Evolutionary conservation across 2,113 vertebrate species (phyloP).

Genomic region (Pollachius pollachius): DNA sequence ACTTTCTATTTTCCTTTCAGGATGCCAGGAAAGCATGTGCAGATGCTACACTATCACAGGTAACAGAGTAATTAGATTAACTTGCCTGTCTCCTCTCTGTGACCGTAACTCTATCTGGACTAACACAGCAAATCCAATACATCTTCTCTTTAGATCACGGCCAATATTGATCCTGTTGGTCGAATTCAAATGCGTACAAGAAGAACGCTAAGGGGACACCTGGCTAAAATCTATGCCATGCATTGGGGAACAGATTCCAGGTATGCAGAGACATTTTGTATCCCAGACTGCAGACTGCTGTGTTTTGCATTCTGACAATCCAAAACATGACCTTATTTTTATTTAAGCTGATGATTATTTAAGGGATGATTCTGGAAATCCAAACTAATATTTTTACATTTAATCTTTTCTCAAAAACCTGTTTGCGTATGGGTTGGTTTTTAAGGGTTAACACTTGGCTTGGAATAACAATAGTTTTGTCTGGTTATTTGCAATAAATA

Average conservation of each 20-base stretch:
- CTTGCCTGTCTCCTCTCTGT: neutral
- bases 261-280: constrained; percentile 55
- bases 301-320: neutral
- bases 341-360: neutral
- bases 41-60: constrained; percentile 97
- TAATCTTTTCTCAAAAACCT: neutral
- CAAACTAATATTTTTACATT: no score
- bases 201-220: constrained; percentile 93
- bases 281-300: neutral
- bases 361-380: neutral
- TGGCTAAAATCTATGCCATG: constrained; percentile 99
- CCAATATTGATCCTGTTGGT: constrained; percentile 96
- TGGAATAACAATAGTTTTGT: no score
- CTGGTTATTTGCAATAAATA: no score
- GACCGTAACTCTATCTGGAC: constrained; percentile 1
- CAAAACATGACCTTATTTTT: no score
- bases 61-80: constrained; percentile 48
- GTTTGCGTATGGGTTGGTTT: no score
- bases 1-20: constrained; percentile 39
- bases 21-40: constrained; percentile 84
- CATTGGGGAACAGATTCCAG: constrained; percentile 99
- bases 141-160: constrained; percentile 83
- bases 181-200: constrained; percentile 99
- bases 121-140: constrained; percentile 5
- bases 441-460: no score